Conservation (phyloP, 2,113 vertebrate species). For the Pandion haliaetus region DNA sequence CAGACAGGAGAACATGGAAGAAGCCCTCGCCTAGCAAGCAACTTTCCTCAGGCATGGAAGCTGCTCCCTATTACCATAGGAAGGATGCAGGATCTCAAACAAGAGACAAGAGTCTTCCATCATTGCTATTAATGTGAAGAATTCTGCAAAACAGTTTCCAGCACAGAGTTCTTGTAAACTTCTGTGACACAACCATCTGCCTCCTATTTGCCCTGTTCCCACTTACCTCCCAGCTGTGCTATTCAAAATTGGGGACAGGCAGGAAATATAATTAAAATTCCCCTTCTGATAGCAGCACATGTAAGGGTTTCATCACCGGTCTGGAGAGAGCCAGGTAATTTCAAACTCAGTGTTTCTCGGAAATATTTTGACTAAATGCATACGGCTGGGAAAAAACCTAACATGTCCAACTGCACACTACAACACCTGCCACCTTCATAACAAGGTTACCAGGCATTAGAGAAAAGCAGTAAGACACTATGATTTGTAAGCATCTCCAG, state of each 20-base stretch:
- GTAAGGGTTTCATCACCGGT: neutral
- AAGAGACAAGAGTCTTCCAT: neutral
- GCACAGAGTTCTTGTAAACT: neutral
- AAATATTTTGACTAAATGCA: neutral
- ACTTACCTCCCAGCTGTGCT: neutral
- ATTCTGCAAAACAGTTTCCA: neutral
- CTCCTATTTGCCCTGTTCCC: neutral
- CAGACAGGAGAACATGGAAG: neutral
- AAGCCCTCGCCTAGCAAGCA: neutral
- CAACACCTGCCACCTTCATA: neutral
- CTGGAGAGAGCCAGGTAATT: neutral
- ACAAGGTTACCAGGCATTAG: neutral
- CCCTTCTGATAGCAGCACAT: neutral
- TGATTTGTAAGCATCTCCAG: neutral
- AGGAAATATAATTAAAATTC: neutral
- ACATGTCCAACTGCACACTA: neutral
- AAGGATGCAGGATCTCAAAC: neutral
- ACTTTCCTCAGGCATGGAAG: neutral
- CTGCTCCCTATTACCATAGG: neutral
- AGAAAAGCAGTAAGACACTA: neutral
- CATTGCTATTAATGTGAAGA: neutral
- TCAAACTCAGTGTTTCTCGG: neutral
- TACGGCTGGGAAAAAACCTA: neutral
- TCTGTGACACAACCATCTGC: neutral
- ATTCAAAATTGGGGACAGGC: neutral